Percentiles rank a stretch among this genome's conserved stretches.
Conservation (phyloP, 2,888 invertebrate genomes). For the Lochmaea crataegi region DNA sequence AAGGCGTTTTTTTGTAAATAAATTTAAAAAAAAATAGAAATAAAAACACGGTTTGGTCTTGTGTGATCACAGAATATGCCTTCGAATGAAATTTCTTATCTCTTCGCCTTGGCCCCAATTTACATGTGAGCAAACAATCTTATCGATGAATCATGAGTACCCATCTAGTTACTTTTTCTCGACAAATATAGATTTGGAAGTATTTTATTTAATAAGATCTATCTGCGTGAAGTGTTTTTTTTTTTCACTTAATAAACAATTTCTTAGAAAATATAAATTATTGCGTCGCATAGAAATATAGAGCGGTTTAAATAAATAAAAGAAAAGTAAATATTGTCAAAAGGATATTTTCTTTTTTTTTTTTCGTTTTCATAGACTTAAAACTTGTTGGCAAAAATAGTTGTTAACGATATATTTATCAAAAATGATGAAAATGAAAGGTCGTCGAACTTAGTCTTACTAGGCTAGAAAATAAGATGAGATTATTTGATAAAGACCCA, state of each 20-base stretch:
- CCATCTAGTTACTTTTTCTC: conserved; percentile 35
- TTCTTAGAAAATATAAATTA: conserved; percentile 2
- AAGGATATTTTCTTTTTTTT: conserved; percentile 4
- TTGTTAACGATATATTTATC: too few species aligned
- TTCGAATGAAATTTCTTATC: conserved; percentile 37
- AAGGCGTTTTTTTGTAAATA: conserved; percentile 40
- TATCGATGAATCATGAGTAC: conserved; percentile 36
- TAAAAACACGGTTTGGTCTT: conserved; percentile 35
- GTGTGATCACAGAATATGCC: conserved; percentile 42
- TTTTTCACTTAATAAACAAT: conserved; percentile 31
- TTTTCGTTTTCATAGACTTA: not conserved
- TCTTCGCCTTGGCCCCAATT: conserved; percentile 43
- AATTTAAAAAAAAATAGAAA: not conserved
- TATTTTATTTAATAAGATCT: conserved; percentile 27
- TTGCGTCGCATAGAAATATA: not conserved
- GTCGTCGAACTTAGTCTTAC: too few species aligned
- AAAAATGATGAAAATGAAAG: too few species aligned
- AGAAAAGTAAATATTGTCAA: conserved; percentile 11
- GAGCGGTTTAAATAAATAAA: conserved; percentile 3
- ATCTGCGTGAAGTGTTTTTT: conserved; percentile 12
- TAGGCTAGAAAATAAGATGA: too few species aligned
- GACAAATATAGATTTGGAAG: conserved; percentile 38
- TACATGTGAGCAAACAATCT: conserved; percentile 39
- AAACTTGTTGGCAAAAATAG: not conserved
- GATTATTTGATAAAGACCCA: too few species aligned